These are phyloP conservation scores for Echinops telfairi DNA, from an alignment of 2,113 vertebrate species.

Conservation along the genomic window DNA sequence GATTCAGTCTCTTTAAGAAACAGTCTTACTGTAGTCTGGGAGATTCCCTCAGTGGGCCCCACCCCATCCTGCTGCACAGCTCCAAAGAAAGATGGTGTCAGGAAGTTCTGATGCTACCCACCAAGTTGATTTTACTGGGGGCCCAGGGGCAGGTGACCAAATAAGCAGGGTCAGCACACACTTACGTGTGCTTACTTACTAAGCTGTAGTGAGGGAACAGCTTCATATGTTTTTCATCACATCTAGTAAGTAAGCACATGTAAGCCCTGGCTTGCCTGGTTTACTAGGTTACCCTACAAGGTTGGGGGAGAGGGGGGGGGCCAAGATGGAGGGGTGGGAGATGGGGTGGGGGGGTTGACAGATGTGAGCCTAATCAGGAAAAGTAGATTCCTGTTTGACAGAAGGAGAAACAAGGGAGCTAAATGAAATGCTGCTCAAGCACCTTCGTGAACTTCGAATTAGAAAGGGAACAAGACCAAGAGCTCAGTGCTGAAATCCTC, in stretches of 20 bases:
- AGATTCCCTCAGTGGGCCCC: neutral
- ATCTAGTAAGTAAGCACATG: neutral
- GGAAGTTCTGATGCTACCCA: neutral
- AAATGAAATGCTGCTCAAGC: neutral
- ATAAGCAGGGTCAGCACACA: neutral
- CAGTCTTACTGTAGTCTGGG: neutral
- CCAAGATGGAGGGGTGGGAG: too few species aligned
- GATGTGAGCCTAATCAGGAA: neutral
- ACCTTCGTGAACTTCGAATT: neutral
- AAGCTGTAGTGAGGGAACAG: too few species aligned
- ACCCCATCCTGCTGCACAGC: too few species aligned
- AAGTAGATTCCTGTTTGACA: neutral
- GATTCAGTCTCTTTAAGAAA: neutral
- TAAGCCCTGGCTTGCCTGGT: neutral
- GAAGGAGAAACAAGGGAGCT: neutral
- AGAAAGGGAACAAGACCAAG: constrained; percentile 22
- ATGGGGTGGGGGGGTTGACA: neutral
- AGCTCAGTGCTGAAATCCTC: constrained; percentile 24
- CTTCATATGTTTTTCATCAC: neutral
- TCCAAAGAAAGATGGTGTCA: constrained; percentile 26
- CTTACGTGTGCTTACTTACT: too few species aligned
- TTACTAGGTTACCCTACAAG: neutral
- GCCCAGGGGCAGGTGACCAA: neutral
- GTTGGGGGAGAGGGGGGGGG: too few species aligned
- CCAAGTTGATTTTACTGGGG: neutral